Evolutionary conservation across 1,140 invertebrate genomes (phyloP).

Genomic region (Steinernema khuongi): DNA sequence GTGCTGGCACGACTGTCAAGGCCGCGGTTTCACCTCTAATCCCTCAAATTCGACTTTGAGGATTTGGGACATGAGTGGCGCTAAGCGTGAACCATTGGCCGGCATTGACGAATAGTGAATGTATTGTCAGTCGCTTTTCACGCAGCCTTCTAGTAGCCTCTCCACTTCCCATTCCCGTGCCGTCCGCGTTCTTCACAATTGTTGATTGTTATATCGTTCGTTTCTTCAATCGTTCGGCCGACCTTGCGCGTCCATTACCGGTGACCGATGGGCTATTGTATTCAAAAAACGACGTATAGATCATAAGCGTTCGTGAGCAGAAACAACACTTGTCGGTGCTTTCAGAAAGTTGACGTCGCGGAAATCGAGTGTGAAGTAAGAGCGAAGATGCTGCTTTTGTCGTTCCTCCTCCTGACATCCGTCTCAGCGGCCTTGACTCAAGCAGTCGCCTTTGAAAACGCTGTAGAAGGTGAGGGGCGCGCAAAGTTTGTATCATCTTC

Average conservation of each 20-base stretch:
- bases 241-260: slow-evolving; percentile 13
- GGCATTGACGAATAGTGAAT: too few relatives aligned
- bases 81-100: too few relatives aligned
- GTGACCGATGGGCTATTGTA: slow-evolving; percentile 3
- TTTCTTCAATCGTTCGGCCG: not conserved
- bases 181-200: not conserved
- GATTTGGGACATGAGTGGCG: not conserved
- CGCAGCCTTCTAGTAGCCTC: too few relatives aligned
- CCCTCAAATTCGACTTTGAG: not conserved
- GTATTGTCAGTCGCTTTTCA: not conserved
- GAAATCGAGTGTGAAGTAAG: not conserved
- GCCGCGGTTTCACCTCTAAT: not conserved
- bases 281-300: not conserved
- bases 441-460: not conserved
- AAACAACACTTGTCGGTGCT: not conserved
- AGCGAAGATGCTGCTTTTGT: not conserved
- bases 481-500: not conserved
- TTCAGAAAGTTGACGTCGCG: not conserved
- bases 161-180: not conserved
- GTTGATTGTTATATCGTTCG: not conserved
- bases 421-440: not conserved
- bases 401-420: not conserved
- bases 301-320: not conserved
- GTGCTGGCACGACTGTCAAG: not conserved
- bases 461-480: slow-evolving; percentile 14